Percentiles rank a stretch among this genome's conserved stretches.
phyloP scores from a whole-genome alignment of 35 echinoderm and acorn worm genomes.

The Ptychodera flava region DNA sequence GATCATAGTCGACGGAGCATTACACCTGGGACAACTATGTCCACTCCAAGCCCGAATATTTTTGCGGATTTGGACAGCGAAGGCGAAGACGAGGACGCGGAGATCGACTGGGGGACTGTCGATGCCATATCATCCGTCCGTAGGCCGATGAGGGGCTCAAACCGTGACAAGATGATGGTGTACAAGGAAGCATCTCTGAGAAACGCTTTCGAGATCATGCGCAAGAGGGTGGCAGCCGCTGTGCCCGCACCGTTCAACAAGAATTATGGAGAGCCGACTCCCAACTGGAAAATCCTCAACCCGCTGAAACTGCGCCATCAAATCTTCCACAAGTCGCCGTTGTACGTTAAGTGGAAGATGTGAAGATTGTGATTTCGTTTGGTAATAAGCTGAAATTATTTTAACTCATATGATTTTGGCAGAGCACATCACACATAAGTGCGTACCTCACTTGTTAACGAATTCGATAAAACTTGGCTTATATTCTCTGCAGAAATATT shows the following conservation, averaged over 20 bases:
- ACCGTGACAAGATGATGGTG: slow-evolving; percentile 79
- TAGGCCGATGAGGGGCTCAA: slow-evolving; percentile 83
- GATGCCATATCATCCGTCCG: slow-evolving; percentile 74
- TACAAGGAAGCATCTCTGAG: slow-evolving; percentile 80
- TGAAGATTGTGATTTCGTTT: slow-evolving; percentile 10
- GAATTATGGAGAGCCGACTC: slow-evolving; percentile 91
- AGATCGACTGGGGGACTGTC: neutral
- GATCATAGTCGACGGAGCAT: neutral
- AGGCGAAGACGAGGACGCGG: neutral
- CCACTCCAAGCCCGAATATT: neutral
- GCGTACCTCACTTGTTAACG: too few species aligned
- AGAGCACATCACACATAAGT: too few species aligned
- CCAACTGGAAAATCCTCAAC: slow-evolving; percentile 99
- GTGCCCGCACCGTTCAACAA: slow-evolving; percentile 79
- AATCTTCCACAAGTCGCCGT: slow-evolving; percentile 69
- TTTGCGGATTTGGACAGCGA: neutral
- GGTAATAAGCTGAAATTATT: too few species aligned
- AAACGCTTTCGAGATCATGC: slow-evolving; percentile 78
- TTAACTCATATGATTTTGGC: too few species aligned
- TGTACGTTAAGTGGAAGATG: slow-evolving; percentile 79
- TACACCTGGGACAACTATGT: neutral
- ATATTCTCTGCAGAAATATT: too few species aligned
- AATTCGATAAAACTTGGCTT: too few species aligned
- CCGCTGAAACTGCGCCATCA: slow-evolving; percentile 87
- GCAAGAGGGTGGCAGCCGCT: slow-evolving; percentile 70